Percentiles rank a stretch among this genome's conserved stretches.
phyloP scores from a whole-genome alignment of 2,888 invertebrate species.

The Eupithecia subumbrata region DNA sequence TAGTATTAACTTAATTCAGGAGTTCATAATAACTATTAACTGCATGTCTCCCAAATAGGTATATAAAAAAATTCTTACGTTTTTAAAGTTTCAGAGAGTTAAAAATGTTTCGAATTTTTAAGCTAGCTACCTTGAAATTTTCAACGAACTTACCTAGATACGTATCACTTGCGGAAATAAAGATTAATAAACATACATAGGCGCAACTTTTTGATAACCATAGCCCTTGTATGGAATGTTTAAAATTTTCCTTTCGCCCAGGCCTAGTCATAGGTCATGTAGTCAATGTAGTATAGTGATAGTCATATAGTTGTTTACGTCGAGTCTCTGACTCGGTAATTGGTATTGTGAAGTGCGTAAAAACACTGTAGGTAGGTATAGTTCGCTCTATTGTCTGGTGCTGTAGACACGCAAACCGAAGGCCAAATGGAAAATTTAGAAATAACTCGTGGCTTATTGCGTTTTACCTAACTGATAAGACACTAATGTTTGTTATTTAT shows the following conservation, averaged over 20 bases:
- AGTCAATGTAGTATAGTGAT: no score
- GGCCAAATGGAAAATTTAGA: constrained; percentile 23
- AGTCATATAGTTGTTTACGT: not conserved
- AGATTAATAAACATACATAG: not conserved
- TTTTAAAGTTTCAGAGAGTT: no score
- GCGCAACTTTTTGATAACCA: no score
- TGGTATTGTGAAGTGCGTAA: constrained; percentile 11
- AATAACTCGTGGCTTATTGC: constrained; percentile 5
- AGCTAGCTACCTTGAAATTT: no score
- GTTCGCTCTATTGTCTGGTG: constrained; percentile 16
- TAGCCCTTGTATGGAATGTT: not conserved
- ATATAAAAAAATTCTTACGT: no score
- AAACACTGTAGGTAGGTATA: not conserved
- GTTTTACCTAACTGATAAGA: constrained; percentile 3
- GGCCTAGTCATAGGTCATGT: not conserved
- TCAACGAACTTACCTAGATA: no score
- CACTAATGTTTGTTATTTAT: not conserved
- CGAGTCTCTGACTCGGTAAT: not conserved
- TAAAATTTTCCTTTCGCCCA: not conserved
- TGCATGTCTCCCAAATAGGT: no score
- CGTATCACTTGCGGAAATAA: not conserved
- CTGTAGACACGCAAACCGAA: constrained; percentile 11
- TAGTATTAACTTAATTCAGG: no score
- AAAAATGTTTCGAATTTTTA: no score
- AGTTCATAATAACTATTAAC: no score